Evolutionary conservation across 2,113 vertebrate genomes (phyloP), one percentile per base, ranked within the genome.

Genomic region (Mystacornis crossleyi): DNA sequence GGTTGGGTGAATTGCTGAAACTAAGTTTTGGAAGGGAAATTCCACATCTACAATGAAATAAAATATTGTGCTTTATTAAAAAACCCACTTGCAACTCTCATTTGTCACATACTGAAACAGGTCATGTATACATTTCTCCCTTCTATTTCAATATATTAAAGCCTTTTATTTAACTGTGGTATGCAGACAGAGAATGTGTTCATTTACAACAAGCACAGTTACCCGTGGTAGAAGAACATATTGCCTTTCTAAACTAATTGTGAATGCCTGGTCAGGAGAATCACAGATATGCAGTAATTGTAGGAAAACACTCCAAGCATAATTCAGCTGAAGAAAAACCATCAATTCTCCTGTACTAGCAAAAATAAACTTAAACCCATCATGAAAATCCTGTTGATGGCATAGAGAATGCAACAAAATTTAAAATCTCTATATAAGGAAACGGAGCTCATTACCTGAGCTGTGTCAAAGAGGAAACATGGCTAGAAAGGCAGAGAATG

Each of bases 51-150:
- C 14, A 65, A 17, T 25, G 3, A 93, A 90, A 50, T 36, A 64
- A 55, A 67, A 57, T 21, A 43, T 8, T 50, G 3, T 28, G 14
- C 8, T 61, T 51, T 47, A 54, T 25, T 67, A 62, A 24, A 60
- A 43, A 0, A 3, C 1, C 5, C 11, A 18, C 34, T 60, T 84
- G 8, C 0, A 57, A 55, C 3, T 28, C 19, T 45, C 3, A n/a
- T 45, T 31, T 86, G 14, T 62, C 55, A 43, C 16, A 3, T 38
- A 57, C 25, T 21, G 11, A 45, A 62, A 38, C 21, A 64, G 6
- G 4, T 20, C 1, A 19, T 69, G 33, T 5, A 55, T 19, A 10
- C 1, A 50, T 11, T 75, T 89, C 8, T 51, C 13, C 20, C 3
- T 36, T 57, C 9, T 42, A 9, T 58, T 71, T 67, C 64, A 36